Percentiles rank a stretch among this genome's conserved stretches.
phyloP scores from a whole-genome alignment of 1,140 invertebrate species.

The Babylonia areolata region DNA sequence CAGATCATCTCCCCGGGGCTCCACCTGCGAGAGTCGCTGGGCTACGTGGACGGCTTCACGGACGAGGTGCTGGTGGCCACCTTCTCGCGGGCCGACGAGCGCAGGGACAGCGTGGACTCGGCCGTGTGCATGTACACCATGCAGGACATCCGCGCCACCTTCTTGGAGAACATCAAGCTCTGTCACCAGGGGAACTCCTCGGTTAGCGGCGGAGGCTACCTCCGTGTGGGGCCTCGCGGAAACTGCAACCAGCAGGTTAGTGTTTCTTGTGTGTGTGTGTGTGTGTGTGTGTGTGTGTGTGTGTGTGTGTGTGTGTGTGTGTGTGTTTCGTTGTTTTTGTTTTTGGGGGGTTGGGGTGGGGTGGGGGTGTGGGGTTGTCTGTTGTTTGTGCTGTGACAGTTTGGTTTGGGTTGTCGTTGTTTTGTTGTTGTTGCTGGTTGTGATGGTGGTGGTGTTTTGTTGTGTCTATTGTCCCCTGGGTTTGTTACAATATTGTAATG shows the following conservation, averaged over 20 bases:
- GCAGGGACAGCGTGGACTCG: constrained; percentile 84
- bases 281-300: too few relatives aligned
- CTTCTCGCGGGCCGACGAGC: constrained; percentile 89
- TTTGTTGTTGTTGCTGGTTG: background rate
- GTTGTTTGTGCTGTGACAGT: too few relatives aligned
- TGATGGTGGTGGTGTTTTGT: too few relatives aligned
- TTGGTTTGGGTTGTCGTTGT: background rate
- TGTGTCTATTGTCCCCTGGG: too few relatives aligned
- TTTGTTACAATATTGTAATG: too few relatives aligned
- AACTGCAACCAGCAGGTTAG: constrained; percentile 52
- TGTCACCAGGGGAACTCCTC: constrained; percentile 88
- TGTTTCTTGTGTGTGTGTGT: constrained; percentile 1
- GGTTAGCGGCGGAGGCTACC: constrained; percentile 57
- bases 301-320: background rate
- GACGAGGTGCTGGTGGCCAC: constrained; percentile 92
- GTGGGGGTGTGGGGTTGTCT: background rate
- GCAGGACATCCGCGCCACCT: constrained; percentile 94
- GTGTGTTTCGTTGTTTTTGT: background rate
- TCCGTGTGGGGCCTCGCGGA: constrained; percentile 53
- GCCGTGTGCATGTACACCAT: constrained; percentile 96
- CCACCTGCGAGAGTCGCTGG: constrained; percentile 88
- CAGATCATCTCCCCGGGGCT: constrained; percentile 94
- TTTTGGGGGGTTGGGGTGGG: background rate
- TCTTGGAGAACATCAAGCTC: constrained; percentile 97
- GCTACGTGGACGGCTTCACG: constrained; percentile 86